Percentiles rank a stretch among this genome's conserved stretches.
phyloP scores from a whole-genome alignment of 2,113 vertebrate species.

The Calyptomena viridis region DNA sequence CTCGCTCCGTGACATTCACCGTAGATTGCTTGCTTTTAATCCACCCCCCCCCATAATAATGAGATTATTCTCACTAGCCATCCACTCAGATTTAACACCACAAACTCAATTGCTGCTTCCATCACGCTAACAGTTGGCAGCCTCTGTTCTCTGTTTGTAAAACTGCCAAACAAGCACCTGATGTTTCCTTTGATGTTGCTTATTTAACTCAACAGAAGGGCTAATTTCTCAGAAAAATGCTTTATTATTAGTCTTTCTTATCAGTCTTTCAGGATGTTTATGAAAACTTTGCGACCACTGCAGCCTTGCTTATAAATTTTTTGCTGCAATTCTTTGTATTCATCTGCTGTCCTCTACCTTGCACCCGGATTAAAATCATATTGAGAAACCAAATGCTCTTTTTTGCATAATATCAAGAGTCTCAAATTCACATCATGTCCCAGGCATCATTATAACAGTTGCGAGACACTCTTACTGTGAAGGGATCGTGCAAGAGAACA shows the following conservation, averaged over 20 bases:
- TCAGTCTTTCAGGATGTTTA: background rate
- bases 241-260: background rate
- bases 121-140: background rate
- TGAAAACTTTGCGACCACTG: background rate
- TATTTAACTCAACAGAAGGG: background rate
- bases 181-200: background rate
- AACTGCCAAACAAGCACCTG: background rate
- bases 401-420: background rate
- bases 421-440: background rate
- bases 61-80: background rate
- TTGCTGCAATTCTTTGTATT: background rate
- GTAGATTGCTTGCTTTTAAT: background rate
- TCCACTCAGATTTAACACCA: background rate
- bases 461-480: background rate
- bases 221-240: background rate
- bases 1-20: background rate
- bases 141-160: background rate
- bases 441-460: background rate
- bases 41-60: rapidly evolving
- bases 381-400: background rate
- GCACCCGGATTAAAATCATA: background rate
- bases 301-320: background rate
- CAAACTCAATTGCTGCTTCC: background rate
- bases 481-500: background rate
- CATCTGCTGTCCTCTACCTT: background rate